Conservation (phyloP, 2,888 invertebrate species). For the Euzophera pinguis region DNA sequence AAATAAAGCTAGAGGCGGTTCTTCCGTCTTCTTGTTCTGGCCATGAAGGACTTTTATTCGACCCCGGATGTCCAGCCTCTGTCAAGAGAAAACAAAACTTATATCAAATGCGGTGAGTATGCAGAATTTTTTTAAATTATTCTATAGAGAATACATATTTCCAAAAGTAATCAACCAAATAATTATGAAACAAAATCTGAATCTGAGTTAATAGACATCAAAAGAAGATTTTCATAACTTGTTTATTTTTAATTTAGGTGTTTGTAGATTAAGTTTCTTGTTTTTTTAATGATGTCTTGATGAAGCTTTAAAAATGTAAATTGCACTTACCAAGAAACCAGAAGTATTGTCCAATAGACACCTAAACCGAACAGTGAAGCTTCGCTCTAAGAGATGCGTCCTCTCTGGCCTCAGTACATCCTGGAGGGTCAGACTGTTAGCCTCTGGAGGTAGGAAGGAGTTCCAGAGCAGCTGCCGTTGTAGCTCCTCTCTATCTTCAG, state of each 20-base stretch:
- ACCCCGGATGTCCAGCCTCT: slow-evolving; percentile 99
- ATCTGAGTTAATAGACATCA: no score
- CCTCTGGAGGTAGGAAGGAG: slow-evolving; percentile 91
- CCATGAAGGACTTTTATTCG: slow-evolving; percentile 97
- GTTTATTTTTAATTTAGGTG: no score
- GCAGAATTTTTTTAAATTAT: no score
- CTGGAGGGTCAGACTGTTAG: slow-evolving; percentile 86
- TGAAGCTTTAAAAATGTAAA: no score
- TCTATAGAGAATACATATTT: no score
- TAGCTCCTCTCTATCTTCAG: slow-evolving; percentile 98
- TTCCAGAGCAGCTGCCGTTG: slow-evolving; percentile 97
- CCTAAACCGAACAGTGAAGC: slow-evolving; percentile 98
- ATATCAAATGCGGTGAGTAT: no score
- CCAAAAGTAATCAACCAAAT: no score
- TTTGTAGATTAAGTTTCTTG: no score
- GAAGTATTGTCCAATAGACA: slow-evolving; percentile 99
- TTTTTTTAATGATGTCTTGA: no score
- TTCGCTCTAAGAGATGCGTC: slow-evolving; percentile 93
- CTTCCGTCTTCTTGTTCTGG: slow-evolving; percentile 96
- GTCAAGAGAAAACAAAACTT: slow-evolving; percentile 35
- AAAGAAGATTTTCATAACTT: no score
- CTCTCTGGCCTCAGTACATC: slow-evolving; percentile 95
- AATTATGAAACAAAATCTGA: no score
- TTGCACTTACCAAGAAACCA: slow-evolving; percentile 94
- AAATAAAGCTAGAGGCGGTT: slow-evolving; percentile 95